Conservation (phyloP, 1,140 invertebrate genomes). For the Pomacea maculata region DNA sequence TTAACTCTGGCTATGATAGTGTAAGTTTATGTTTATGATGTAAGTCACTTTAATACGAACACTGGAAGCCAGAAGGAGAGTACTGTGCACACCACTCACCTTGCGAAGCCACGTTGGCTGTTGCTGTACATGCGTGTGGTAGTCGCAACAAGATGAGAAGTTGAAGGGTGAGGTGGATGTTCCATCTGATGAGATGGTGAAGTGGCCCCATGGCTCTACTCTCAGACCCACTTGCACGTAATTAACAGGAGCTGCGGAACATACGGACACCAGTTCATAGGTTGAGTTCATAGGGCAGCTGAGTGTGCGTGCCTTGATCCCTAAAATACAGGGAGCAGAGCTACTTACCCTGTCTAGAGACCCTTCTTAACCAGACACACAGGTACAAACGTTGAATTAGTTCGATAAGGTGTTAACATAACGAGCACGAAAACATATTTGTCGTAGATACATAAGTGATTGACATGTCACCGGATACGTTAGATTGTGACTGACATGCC, state of each 20-base stretch:
- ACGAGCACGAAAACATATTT: too few species aligned
- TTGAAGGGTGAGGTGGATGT: background rate
- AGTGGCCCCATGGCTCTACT: background rate
- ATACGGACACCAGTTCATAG: background rate
- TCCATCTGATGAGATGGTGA: background rate
- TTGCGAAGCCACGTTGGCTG: conserved; percentile 1
- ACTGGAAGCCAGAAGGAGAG: background rate
- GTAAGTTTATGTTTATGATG: background rate
- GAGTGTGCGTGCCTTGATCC: background rate
- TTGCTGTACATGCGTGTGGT: background rate
- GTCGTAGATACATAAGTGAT: too few species aligned
- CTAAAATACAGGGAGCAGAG: too few species aligned
- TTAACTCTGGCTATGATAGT: background rate
- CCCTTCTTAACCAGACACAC: too few species aligned
- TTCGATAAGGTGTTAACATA: too few species aligned
- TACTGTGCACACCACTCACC: background rate
- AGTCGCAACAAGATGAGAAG: background rate
- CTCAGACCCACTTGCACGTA: background rate
- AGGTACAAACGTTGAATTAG: too few species aligned
- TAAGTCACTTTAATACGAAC: background rate
- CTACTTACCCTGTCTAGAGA: too few species aligned
- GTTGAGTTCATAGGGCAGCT: too few species aligned
- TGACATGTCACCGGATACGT: too few species aligned
- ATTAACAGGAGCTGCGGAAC: background rate
- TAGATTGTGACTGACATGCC: too few species aligned